Conservation (phyloP, 2,113 vertebrate genomes). For the Crotalus helleri region DNA sequence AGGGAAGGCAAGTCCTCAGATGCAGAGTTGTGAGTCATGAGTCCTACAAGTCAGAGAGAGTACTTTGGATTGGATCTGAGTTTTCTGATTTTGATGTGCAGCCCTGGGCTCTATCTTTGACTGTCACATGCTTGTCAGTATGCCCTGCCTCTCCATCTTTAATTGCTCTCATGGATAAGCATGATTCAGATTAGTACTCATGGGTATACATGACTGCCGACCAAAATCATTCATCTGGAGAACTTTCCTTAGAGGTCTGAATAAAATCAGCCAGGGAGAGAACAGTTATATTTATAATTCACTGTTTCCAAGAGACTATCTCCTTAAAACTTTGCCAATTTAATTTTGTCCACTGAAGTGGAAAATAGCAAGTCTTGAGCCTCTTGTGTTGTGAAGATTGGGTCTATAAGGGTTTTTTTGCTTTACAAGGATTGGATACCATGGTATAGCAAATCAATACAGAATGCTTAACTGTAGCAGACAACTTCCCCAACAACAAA, state of each 20-base stretch:
- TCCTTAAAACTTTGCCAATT: not conserved
- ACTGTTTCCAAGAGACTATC: not conserved
- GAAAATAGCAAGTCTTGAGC: not conserved
- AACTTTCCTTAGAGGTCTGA: not conserved
- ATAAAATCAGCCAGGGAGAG: not conserved
- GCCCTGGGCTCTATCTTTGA: too few relatives aligned
- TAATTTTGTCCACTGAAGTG: not conserved
- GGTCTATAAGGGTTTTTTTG: not conserved
- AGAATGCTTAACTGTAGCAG: not conserved
- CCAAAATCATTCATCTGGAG: not conserved
- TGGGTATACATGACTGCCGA: not conserved
- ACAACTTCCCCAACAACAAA: not conserved
- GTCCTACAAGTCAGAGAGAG: not conserved
- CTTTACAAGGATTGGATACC: not conserved
- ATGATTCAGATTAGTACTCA: not conserved
- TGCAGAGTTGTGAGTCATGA: not conserved
- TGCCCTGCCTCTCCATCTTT: not conserved
- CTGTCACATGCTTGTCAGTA: not conserved
- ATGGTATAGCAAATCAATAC: not conserved
- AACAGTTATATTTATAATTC: not conserved
- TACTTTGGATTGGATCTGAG: not conserved
- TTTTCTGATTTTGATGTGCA: not conserved
- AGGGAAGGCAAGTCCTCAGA: too few relatives aligned
- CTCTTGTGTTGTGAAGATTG: constrained; percentile 8
- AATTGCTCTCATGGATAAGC: not conserved